phyloP scores from a whole-genome alignment of 2,797 vertebrate genomes.

The Chaetophractus vellerosus region DNA sequence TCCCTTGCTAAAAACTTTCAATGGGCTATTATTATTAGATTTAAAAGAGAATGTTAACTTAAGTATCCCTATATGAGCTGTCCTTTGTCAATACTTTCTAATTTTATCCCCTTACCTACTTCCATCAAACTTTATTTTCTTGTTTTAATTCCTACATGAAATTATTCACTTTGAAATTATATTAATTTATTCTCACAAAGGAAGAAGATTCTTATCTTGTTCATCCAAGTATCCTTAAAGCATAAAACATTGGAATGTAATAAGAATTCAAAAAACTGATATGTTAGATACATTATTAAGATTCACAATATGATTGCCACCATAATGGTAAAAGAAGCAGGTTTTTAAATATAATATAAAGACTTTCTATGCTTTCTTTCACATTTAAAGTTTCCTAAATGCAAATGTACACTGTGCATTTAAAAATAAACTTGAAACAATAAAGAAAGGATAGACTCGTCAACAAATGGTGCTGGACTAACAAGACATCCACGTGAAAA shows the following conservation, averaged over 20 bases:
- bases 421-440: not conserved
- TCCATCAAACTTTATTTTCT: not conserved
- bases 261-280: not conserved
- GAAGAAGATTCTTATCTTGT: not conserved
- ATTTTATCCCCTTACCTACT: not conserved
- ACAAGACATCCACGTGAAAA: no score
- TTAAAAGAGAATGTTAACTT: not conserved
- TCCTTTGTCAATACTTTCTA: not conserved
- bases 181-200: not conserved
- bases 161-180: not conserved
- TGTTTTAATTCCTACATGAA: not conserved
- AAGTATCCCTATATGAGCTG: not conserved
- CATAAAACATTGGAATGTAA: not conserved
- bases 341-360: not conserved
- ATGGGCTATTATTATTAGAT: not conserved
- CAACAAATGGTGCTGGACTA: no score
- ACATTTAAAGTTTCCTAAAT: not conserved
- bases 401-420: not conserved
- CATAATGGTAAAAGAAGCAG: not conserved
- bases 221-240: not conserved
- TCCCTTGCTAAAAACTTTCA: not conserved
- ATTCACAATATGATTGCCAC: not conserved
- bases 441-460: no score
- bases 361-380: not conserved
- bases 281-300: not conserved